These are phyloP conservation scores for Darevskia nairensis DNA, from an alignment of 2,797 vertebrate species.

Conservation along the genomic window DNA sequence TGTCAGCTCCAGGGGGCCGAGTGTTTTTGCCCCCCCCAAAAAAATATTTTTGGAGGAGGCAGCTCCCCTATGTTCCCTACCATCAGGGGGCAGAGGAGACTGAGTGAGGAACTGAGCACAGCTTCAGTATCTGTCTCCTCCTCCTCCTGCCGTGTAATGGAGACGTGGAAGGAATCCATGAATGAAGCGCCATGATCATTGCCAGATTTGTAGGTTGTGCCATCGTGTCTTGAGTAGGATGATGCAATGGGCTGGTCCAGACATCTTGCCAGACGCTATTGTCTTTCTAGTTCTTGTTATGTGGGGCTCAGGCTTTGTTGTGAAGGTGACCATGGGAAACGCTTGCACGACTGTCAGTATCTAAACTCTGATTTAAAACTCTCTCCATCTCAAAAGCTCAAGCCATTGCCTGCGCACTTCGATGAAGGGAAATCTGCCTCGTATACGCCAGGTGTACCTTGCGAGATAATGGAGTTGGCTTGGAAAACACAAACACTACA, in stretches of 20 bases:
- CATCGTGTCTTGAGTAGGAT: too few relatives aligned
- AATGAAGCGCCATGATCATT: neutral
- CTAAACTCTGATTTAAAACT: neutral
- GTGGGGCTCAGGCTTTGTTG: neutral
- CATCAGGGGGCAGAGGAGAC: too few relatives aligned
- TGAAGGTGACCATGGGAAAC: neutral
- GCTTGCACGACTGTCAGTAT: neutral
- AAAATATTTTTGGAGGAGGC: too few relatives aligned
- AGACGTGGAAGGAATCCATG: neutral
- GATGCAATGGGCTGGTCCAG: neutral
- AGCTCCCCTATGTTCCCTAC: too few relatives aligned
- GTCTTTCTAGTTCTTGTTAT: neutral
- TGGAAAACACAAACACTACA: neutral
- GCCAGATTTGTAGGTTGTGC: too few relatives aligned
- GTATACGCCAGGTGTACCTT: neutral
- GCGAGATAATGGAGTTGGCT: conserved; percentile 23
- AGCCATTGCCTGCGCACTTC: neutral
- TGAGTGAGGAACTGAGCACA: too few relatives aligned
- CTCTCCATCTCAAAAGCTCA: neutral
- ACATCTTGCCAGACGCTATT: neutral
- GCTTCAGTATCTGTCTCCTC: too few relatives aligned
- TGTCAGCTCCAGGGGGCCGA: too few relatives aligned
- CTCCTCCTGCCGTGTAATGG: too few relatives aligned
- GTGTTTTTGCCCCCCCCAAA: too few relatives aligned
- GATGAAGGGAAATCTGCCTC: conserved; percentile 13